Conservation (phyloP, 1,140 invertebrate genomes). For the Dermatophagoides farinae region DNA sequence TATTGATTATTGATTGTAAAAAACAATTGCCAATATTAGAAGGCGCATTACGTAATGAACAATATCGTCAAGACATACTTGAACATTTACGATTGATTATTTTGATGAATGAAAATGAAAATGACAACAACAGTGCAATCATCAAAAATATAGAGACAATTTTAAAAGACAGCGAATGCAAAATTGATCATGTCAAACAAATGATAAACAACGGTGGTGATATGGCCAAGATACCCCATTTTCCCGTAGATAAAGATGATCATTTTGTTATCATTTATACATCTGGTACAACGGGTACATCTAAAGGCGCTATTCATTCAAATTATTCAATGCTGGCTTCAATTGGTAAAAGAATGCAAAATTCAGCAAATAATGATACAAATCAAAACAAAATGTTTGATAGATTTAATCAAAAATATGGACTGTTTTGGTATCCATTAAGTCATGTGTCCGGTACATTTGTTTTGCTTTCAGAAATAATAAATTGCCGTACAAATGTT, state of each 20-base stretch:
- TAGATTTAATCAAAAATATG: not conserved
- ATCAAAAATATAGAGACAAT: not conserved
- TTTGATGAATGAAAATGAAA: not conserved
- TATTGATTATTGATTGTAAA: not conserved
- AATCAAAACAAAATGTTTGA: not conserved
- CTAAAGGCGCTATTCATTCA: constrained; percentile 31
- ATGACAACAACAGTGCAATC: not conserved
- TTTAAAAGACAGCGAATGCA: not conserved
- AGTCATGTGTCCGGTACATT: not conserved
- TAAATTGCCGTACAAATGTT: not conserved
- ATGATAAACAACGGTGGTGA: not conserved
- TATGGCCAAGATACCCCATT: not conserved
- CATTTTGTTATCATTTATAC: constrained; percentile 18
- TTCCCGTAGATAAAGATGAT: not conserved
- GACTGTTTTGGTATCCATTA: not conserved
- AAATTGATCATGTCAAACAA: not conserved
- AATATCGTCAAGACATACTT: not conserved
- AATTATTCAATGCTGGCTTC: constrained; percentile 17
- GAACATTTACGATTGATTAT: not conserved
- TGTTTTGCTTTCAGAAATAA: not conserved
- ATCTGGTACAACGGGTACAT: constrained; percentile 30
- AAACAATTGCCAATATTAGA: not conserved
- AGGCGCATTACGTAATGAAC: not conserved
- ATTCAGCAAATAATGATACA: not conserved
- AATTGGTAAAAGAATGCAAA: not conserved